A percentile compares a stretch with the other conserved stretches of the same genome.
Conservation (phyloP, 2,797 vertebrate genomes). For the Karalla daura region DNA sequence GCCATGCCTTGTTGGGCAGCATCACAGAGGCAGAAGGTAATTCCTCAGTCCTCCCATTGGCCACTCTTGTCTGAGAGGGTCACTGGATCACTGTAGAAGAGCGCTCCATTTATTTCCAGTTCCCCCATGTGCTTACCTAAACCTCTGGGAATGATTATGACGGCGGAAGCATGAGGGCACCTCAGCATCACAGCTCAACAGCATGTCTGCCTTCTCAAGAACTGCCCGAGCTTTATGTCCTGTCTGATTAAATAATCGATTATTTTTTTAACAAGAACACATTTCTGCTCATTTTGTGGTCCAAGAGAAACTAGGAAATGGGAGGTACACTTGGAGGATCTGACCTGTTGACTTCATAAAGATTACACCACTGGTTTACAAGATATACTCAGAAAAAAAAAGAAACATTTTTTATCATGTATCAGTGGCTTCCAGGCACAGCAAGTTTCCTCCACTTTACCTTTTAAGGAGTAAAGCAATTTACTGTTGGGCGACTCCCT, state of each 20-base stretch:
- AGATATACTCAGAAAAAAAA: slow-evolving; percentile 34
- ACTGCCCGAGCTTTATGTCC: too few relatives aligned
- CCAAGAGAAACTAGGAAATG: background rate
- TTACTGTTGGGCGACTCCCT: slow-evolving; percentile 27
- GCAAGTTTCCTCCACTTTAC: slow-evolving; percentile 7
- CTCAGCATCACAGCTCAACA: background rate
- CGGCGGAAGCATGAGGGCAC: slow-evolving; percentile 10
- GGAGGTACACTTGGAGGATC: background rate
- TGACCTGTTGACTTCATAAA: slow-evolving; percentile 18
- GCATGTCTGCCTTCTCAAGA: background rate
- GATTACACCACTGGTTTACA: slow-evolving; percentile 1
- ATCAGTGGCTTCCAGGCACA: slow-evolving; percentile 35
- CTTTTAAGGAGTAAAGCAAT: slow-evolving; percentile 31
- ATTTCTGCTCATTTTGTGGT: background rate
- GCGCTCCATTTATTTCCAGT: slow-evolving; percentile 29
- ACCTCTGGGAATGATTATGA: slow-evolving; percentile 20
- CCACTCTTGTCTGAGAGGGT: slow-evolving; percentile 42
- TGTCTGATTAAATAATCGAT: background rate
- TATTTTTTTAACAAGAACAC: background rate
- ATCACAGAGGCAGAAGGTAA: slow-evolving; percentile 26
- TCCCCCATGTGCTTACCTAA: slow-evolving; percentile 32
- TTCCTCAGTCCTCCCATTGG: slow-evolving; percentile 13
- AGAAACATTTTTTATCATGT: slow-evolving; percentile 19
- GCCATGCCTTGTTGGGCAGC: slow-evolving; percentile 17
- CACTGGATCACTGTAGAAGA: slow-evolving; percentile 33